Conservation (phyloP, 2,113 vertebrate species). For the Chaetodon trifascialis region DNA sequence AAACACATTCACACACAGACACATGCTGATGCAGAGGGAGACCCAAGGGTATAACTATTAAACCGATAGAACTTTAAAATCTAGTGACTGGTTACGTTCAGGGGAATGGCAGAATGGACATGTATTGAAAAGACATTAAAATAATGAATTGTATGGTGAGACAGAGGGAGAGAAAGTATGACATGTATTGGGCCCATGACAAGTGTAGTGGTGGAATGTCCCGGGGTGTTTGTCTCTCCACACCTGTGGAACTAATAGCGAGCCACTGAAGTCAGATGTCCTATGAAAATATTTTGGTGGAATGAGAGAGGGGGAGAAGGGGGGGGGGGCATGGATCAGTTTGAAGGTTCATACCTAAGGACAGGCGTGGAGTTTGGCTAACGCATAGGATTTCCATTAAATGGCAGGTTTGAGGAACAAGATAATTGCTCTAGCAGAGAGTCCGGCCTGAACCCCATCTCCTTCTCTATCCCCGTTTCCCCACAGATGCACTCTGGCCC, state of each 20-base stretch:
- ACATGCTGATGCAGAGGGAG: slow-evolving; percentile 29
- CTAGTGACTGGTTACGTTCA: slow-evolving; percentile 29
- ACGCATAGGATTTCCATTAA: slow-evolving; percentile 79
- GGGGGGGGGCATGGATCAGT: slow-evolving; percentile 43
- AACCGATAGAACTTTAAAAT: slow-evolving; percentile 34
- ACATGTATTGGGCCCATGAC: slow-evolving; percentile 33
- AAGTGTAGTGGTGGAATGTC: slow-evolving; percentile 70
- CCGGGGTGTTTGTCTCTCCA: slow-evolving; percentile 67
- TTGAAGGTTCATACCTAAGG: slow-evolving; percentile 77
- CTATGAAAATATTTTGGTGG: slow-evolving; percentile 77
- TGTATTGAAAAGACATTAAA: slow-evolving; percentile 32
- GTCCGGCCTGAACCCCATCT: slow-evolving; percentile 57
- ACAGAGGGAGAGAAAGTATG: slow-evolving; percentile 23
- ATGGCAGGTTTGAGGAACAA: slow-evolving; percentile 81
- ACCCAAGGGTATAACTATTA: slow-evolving; percentile 23
- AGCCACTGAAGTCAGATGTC: slow-evolving; percentile 72
- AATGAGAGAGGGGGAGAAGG: slow-evolving; percentile 57
- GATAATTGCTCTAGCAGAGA: slow-evolving; percentile 83
- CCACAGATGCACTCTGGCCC: slow-evolving; percentile 33
- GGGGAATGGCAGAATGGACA: slow-evolving; percentile 11
- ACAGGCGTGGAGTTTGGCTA: slow-evolving; percentile 80
- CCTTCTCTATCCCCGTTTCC: slow-evolving; percentile 47
- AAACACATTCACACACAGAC: slow-evolving; percentile 51
- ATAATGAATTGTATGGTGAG: slow-evolving; percentile 24
- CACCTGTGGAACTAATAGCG: slow-evolving; percentile 79